Evolutionary conservation across 2,888 invertebrate species (phyloP).

Genomic region (Chymomyza caudatula): DNA sequence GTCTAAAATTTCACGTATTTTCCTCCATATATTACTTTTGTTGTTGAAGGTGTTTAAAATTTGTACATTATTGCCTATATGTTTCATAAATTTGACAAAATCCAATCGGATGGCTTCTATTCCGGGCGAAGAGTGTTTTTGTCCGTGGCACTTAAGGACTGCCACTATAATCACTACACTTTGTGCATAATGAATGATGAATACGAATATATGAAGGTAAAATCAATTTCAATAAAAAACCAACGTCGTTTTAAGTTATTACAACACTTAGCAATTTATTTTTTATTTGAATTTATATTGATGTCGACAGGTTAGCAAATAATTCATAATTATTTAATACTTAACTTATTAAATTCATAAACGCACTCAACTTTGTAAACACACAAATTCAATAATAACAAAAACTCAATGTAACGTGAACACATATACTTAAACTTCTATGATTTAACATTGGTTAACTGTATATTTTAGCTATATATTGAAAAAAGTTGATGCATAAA

Average conservation of each 20-base stretch:
- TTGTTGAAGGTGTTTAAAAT: too few relatives aligned
- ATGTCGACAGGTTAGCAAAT: conserved; percentile 2
- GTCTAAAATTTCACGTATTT: too few relatives aligned
- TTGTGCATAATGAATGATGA: too few relatives aligned
- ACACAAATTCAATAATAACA: background rate
- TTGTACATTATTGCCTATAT: too few relatives aligned
- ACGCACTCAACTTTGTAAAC: conserved; percentile 3
- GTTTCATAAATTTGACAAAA: too few relatives aligned
- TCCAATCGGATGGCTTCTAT: too few relatives aligned
- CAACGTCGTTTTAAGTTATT: background rate
- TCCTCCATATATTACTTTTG: too few relatives aligned
- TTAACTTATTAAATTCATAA: background rate
- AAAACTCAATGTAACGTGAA: background rate
- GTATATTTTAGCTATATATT: background rate
- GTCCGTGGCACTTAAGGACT: too few relatives aligned
- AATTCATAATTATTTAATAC: background rate
- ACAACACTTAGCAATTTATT: background rate
- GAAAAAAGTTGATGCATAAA: background rate
- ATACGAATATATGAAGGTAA: too few relatives aligned
- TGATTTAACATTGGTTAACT: background rate
- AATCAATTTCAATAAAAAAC: background rate
- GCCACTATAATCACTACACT: too few relatives aligned
- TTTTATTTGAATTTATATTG: background rate
- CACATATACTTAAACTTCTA: background rate
- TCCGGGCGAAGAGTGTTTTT: too few relatives aligned